phyloP scores from a whole-genome alignment of 2,797 vertebrate genomes.

The Enteromius anoplus region DNA sequence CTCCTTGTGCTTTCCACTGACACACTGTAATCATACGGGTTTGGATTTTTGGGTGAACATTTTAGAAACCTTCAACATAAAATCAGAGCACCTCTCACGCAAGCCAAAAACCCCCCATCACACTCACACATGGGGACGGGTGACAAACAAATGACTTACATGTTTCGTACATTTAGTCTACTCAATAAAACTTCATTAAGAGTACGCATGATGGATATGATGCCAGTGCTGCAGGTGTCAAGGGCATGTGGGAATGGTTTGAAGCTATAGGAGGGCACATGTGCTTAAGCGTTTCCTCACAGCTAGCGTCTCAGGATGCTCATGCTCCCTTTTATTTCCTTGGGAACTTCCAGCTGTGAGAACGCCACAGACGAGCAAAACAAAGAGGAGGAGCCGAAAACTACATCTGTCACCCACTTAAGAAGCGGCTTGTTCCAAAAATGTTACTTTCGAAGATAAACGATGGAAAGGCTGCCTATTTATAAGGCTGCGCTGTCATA shows the following conservation, averaged over 20 bases:
- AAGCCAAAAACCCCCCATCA: neutral
- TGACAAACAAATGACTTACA: constrained; percentile 30
- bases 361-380: constrained; percentile 17
- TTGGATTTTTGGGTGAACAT: neutral
- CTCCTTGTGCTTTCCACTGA: neutral
- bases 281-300: constrained; percentile 29
- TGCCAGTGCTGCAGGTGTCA: constrained; percentile 14
- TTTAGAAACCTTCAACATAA: neutral
- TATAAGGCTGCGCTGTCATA: neutral
- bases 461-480: neutral
- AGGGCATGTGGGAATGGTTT: constrained; percentile 8
- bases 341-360: constrained; percentile 33
- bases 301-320: constrained; percentile 20
- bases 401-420: constrained; percentile 12
- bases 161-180: constrained; percentile 3
- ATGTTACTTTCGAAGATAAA: neutral
- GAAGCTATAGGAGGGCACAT: constrained; percentile 28
- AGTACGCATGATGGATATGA: neutral
- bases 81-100: constrained; percentile 27
- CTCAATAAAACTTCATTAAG: neutral
- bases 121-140: constrained; percentile 38
- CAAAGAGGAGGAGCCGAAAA: neutral
- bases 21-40: neutral
- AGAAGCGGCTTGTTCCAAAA: neutral
- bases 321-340: constrained; percentile 25